Evolutionary conservation across 2,888 invertebrate genomes (phyloP), one percentile per base, ranked within the genome.

Genomic region (Protonemura montana): DNA sequence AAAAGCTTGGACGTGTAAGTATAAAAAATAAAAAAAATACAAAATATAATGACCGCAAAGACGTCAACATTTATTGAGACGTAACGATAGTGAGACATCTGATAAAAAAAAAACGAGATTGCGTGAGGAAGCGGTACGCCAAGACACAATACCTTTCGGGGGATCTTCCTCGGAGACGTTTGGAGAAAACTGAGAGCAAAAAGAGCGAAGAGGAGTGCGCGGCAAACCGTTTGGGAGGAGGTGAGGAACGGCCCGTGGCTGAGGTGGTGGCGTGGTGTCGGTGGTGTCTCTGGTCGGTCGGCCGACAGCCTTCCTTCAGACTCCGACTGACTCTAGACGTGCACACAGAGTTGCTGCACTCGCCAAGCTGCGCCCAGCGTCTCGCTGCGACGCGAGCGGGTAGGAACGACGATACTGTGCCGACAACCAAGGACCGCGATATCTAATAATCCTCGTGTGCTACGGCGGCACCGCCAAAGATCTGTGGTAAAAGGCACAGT

Each of bases 121-220:
- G 81, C 81, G 27, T 30, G 29, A 81, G 81, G 81, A 81, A 81
- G 30, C 30, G 78, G 35, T 35, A 10, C 26, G 28, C 10, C 30
- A 5, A 81, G 81, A 81, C 81, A 81, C 81, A 81, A 81, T 81
- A n/a, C 30, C 21, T 28, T 30, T 28, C 78, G 28, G 28, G 78
- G 78, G 6, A 5, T 26, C 26, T 21, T 59, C 28, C 78, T 78
- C 21, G 30, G 30, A 81, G 30, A 29, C n/a, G 28, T 81, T 28
- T 81, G 2, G 16, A 29, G 30, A 78, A 10, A 5, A 16, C 78
- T 7, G 7, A 25, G 59, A 59, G 21, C 35, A 59, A 59, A 59
- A 59, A 59, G 59, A 59, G 59, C 59, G 21, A 2, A 10, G 7
- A 10, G 7, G 13, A 35, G 35, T 10, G 16, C 6, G 59, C 26